Percentiles rank a stretch among this genome's conserved stretches.
phyloP scores from a whole-genome alignment of 2,797 vertebrate species.

The Miichthys miiuy region DNA sequence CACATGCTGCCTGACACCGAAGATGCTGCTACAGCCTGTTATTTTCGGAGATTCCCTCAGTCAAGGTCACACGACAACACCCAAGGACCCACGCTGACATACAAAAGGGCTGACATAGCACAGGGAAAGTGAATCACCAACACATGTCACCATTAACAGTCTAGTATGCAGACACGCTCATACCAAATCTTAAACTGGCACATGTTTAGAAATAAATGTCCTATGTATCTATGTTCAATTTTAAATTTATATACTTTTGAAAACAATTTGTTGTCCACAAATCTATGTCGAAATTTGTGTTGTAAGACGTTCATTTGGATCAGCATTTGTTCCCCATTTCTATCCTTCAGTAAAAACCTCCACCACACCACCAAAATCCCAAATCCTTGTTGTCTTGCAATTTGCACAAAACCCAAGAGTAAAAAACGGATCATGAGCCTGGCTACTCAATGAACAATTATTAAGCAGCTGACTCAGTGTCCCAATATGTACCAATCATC shows the following conservation, averaged over 20 bases:
- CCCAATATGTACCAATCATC: not conserved
- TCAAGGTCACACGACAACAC: constrained; percentile 60
- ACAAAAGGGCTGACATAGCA: constrained; percentile 21
- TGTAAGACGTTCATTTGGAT: not conserved
- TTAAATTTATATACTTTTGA: not conserved
- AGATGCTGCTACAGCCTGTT: constrained; percentile 52
- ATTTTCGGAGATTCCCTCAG: constrained; percentile 50
- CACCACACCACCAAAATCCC: not conserved
- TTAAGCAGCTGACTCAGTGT: not conserved
- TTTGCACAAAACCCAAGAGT: not conserved
- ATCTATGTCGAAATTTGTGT: not conserved
- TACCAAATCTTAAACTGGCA: not conserved
- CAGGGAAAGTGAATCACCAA: constrained; percentile 28
- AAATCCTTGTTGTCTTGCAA: not conserved
- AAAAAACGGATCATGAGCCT: not conserved
- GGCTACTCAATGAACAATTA: not conserved
- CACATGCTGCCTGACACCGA: constrained; percentile 62
- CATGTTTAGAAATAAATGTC: constrained; percentile 5
- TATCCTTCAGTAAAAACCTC: not conserved
- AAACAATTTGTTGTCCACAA: not conserved
- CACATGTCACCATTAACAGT: constrained; percentile 29
- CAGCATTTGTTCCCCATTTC: not conserved
- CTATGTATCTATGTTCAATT: not conserved
- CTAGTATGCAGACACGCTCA: not conserved
- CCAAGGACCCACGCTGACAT: constrained; percentile 19